Evolutionary conservation across 1,140 invertebrate species (phyloP).

Genomic region (Cardiocondyla obscurior): DNA sequence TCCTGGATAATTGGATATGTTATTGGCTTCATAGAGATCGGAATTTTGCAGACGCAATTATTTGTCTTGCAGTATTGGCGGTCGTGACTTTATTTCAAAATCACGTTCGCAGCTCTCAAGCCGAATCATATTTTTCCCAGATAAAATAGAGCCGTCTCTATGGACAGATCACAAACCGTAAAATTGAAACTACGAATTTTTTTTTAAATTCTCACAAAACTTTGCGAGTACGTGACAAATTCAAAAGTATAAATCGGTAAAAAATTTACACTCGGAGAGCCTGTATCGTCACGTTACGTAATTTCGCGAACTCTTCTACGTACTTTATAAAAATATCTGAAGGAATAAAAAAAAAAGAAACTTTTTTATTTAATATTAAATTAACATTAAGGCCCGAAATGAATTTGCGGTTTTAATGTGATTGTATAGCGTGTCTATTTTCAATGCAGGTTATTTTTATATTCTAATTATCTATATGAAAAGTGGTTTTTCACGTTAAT

Average conservation of each 20-base stretch:
- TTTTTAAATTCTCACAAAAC: constrained; percentile 41
- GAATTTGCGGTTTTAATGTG: too few relatives aligned
- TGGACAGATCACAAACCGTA: constrained; percentile 32
- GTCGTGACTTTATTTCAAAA: constrained; percentile 57
- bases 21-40: neutral
- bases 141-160: constrained; percentile 47
- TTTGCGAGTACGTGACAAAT: constrained; percentile 38
- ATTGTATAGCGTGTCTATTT: too few relatives aligned
- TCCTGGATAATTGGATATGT: neutral
- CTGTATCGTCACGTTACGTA: neutral
- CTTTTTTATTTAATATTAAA: too few relatives aligned
- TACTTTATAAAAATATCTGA: neutral
- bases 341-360: too few relatives aligned
- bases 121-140: constrained; percentile 48
- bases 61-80: constrained; percentile 55
- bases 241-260: constrained; percentile 33
- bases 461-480: too few relatives aligned
- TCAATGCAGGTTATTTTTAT: too few relatives aligned
- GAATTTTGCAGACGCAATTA: constrained; percentile 53
- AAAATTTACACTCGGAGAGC: neutral
- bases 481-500: too few relatives aligned
- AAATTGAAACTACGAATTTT: constrained; percentile 38
- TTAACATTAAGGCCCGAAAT: too few relatives aligned
- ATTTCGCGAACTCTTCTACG: neutral
- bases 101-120: constrained; percentile 45